These are phyloP conservation scores for Limnothrissa miodon DNA, from an alignment of 2,113 vertebrate genomes.

Conservation along the genomic window DNA sequence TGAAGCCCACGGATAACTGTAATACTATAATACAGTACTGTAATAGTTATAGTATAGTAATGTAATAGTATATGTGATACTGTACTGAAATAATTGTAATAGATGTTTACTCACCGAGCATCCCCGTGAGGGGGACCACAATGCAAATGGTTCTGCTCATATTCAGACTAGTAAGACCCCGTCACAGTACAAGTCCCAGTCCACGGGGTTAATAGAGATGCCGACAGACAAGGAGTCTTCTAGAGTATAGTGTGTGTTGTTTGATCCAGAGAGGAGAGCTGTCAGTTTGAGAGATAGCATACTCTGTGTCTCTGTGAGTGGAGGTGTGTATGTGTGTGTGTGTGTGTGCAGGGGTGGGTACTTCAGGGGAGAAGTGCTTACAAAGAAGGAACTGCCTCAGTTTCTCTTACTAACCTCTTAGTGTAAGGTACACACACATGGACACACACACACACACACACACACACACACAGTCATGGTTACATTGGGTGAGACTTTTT, in stretches of 20 bases:
- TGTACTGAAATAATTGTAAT: too few species aligned
- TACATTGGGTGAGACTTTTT: background rate
- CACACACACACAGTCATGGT: background rate
- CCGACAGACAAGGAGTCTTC: background rate
- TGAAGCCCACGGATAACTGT: background rate
- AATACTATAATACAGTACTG: too few species aligned
- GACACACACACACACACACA: background rate
- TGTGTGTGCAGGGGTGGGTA: background rate
- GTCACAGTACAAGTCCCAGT: background rate
- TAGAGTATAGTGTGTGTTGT: background rate
- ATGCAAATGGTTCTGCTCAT: slow-evolving; percentile 4
- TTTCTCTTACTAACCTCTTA: background rate
- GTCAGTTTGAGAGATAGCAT: background rate
- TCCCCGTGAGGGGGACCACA: background rate
- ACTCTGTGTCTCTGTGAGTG: background rate
- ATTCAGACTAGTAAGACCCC: background rate
- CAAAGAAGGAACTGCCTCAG: background rate
- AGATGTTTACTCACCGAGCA: background rate
- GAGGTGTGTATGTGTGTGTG: background rate
- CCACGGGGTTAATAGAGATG: background rate
- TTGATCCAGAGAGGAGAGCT: background rate
- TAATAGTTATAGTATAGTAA: too few species aligned
- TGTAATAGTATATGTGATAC: too few species aligned
- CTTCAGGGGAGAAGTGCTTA: background rate
- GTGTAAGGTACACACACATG: background rate